phyloP scores from a whole-genome alignment of 2,888 invertebrate species.

The Dryocosmus kuriphilus region DNA sequence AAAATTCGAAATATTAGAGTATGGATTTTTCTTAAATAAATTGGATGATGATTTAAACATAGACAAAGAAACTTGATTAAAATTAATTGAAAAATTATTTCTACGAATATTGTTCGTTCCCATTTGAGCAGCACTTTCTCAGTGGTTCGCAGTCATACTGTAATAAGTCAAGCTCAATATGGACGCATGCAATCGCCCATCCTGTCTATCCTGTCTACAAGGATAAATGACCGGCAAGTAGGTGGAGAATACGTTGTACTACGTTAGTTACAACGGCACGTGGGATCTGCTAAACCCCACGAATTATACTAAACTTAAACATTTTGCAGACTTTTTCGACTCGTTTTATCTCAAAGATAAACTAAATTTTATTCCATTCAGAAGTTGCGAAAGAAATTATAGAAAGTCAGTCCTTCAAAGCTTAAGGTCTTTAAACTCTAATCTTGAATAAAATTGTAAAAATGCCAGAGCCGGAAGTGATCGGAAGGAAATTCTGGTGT shows the following conservation, averaged over 20 bases:
- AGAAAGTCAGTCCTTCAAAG: no score
- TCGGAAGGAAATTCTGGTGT: conserved; percentile 11
- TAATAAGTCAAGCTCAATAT: conserved; percentile 13
- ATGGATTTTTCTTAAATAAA: no score
- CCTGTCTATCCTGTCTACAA: conserved; percentile 59
- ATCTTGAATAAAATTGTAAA: background rate
- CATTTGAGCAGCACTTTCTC: background rate
- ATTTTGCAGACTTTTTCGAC: background rate
- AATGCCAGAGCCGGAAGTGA: conserved; percentile 1
- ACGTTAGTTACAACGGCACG: conserved; percentile 50
- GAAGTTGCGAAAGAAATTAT: no score
- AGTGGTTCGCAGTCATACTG: conserved; percentile 6
- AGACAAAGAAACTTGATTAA: no score
- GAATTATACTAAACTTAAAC: conserved; percentile 16
- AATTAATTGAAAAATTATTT: conserved; percentile 1
- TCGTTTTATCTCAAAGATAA: conserved; percentile 1
- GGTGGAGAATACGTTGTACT: conserved; percentile 50
- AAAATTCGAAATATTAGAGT: no score
- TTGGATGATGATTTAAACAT: no score
- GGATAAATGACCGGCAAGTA: conserved; percentile 62
- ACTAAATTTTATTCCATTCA: background rate
- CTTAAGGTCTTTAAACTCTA: background rate
- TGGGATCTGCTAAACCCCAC: conserved; percentile 46
- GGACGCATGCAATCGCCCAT: conserved; percentile 47
- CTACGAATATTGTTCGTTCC: background rate